These are phyloP conservation scores for Labeo calbasu DNA, from an alignment of 2,797 vertebrate genomes.

Conservation along the genomic window DNA sequence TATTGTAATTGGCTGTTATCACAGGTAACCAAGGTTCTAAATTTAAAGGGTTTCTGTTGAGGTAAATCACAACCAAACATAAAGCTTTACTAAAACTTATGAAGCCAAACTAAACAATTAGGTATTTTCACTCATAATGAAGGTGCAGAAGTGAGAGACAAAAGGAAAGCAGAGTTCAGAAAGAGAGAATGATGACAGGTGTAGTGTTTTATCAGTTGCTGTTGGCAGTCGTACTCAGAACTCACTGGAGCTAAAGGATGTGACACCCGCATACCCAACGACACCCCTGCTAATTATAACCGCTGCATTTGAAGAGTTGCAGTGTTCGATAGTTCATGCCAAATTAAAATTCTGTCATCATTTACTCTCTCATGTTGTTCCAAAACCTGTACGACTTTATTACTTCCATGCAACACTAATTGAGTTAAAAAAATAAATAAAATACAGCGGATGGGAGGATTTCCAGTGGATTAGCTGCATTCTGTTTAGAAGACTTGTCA, in stretches of 20 bases:
- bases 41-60: neutral
- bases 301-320: slow-evolving; percentile 35
- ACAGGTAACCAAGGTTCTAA: neutral
- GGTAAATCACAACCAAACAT: neutral
- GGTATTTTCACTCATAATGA: neutral
- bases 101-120: slow-evolving; percentile 7
- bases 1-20: neutral
- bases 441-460: neutral
- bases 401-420: neutral
- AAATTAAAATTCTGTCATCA: neutral
- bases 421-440: neutral
- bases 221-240: slow-evolving; percentile 36
- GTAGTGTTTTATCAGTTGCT: slow-evolving; percentile 52
- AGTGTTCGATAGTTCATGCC: neutral
- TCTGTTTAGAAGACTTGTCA: neutral
- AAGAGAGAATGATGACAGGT: slow-evolving; percentile 15
- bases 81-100: neutral
- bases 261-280: slow-evolving; percentile 36
- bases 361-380: neutral
- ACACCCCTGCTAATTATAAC: slow-evolving; percentile 54
- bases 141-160: neutral
- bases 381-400: neutral
- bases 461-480: no score
- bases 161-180: neutral
- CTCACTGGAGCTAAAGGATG: slow-evolving; percentile 33